Base-by-base conservation (phyloP, 2,113 vertebrate genomes). In the Benitochromis conjunctus region DNA sequence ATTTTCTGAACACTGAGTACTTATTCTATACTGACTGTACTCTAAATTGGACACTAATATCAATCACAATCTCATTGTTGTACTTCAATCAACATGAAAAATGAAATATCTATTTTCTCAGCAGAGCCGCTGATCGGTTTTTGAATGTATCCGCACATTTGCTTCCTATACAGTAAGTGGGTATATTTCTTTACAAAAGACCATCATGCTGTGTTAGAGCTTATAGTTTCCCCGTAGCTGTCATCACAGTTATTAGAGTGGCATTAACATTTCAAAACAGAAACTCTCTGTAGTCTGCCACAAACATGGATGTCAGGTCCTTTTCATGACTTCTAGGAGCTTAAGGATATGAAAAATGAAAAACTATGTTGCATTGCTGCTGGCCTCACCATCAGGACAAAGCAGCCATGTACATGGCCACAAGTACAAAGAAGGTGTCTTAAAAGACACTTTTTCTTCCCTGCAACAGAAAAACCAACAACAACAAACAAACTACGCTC, bases 211-310 rank as follows among this genome's bases (percentile, higher is more conserved):
- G 77, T 55, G 86, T 95, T 95, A 95, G 80, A 80, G 92, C 88
- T 86, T 81, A 83, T 90, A 89, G 83, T 93, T 91, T 81, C 89
- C 92, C 92, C 82, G 53, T 89, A 93, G 93, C 89, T 88, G 81
- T 95, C 94, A 95, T 93, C 94, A 89, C 86, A 89, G 91, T 90
- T 88, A 95, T 95, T 95, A 95, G 85, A 89, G 80, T 43, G 43
- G 87, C 92, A 95, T 96, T 94, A 94, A 89, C 94, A 94, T 93
- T 95, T 95, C 95, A 95, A 95, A 94, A 94, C 93, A 92, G 53
- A 94, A 92, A 90, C 86, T 84, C 91, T 91, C 71, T 88, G 55
- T 54, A 84, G 85, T 76, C 9, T 76, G 9, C 69, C 69, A 76
- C 43, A 31, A 51, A 51, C 43, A 18, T 19, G 24, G 24, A 76